Evolutionary conservation across 2,888 invertebrate genomes (phyloP).

Genomic region (Chaitophorus viminalis): DNA sequence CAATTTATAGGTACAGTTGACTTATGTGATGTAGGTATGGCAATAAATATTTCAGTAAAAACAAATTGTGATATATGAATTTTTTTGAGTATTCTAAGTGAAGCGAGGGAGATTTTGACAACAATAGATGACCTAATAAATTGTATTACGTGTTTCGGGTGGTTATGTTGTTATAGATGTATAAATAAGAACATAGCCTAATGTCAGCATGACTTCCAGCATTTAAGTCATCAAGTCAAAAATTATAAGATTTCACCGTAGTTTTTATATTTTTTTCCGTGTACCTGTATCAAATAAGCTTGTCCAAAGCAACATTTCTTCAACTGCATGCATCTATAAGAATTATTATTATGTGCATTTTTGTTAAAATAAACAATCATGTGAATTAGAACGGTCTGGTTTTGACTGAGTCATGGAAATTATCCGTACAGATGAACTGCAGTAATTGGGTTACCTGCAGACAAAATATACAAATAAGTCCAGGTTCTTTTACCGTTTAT

Average conservation of each 20-base stretch:
- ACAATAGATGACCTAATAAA: background rate
- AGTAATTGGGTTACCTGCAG: background rate
- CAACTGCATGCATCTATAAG: background rate
- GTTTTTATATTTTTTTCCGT: background rate
- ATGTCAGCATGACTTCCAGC: background rate
- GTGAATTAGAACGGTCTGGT: background rate
- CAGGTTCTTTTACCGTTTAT: background rate
- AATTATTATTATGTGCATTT: background rate
- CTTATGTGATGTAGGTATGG: too few relatives aligned
- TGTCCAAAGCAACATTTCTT: background rate
- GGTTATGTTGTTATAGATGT: background rate
- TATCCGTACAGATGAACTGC: background rate
- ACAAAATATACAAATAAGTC: background rate
- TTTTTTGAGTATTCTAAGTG: too few relatives aligned
- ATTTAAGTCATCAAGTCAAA: background rate
- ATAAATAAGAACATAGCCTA: background rate
- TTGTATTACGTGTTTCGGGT: background rate
- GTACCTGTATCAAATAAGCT: background rate
- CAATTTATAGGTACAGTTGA: background rate
- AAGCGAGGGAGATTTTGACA: too few relatives aligned
- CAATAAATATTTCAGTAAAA: background rate
- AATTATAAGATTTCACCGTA: background rate
- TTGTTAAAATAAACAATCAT: background rate
- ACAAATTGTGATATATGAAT: background rate
- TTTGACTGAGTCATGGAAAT: background rate